A percentile compares a stretch with the other conserved stretches of the same genome.
These are phyloP conservation scores for Gonocerus acuteangulatus DNA, from an alignment of 2,888 invertebrate species.

Conservation along the genomic window DNA sequence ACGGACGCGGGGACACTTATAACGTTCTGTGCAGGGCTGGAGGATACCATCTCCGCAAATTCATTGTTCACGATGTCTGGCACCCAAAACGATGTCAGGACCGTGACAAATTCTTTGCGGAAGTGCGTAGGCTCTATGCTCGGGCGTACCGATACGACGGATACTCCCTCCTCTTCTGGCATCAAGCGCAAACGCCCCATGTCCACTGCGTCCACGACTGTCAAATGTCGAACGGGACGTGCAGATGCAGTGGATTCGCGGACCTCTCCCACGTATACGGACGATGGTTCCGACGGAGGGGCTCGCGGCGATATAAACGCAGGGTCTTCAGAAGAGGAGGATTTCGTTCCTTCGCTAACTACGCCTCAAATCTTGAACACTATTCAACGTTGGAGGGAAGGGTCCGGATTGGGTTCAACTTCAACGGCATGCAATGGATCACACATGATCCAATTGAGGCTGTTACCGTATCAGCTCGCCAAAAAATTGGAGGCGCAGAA, in stretches of 20 bases:
- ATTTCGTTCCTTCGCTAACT: background rate
- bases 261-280: background rate
- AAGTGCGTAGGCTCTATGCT: background rate
- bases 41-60: no score
- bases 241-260: background rate
- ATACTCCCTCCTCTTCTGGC: background rate
- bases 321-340: background rate
- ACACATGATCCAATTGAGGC: background rate
- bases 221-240: background rate
- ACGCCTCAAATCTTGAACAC: background rate
- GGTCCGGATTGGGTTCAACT: background rate
- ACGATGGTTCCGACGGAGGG: background rate
- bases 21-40: no score
- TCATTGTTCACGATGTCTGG: background rate
- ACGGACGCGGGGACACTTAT: no score
- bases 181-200: background rate
- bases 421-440: background rate
- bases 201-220: background rate
- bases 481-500: background rate
- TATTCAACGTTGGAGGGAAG: background rate
- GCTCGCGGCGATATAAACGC: background rate
- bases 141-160: background rate
- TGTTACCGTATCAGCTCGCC: background rate
- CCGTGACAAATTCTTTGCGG: background rate
- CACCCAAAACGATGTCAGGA: background rate